Base-by-base conservation (phyloP, 1,140 invertebrate genomes). In the Marisa cornuarietis region DNA sequence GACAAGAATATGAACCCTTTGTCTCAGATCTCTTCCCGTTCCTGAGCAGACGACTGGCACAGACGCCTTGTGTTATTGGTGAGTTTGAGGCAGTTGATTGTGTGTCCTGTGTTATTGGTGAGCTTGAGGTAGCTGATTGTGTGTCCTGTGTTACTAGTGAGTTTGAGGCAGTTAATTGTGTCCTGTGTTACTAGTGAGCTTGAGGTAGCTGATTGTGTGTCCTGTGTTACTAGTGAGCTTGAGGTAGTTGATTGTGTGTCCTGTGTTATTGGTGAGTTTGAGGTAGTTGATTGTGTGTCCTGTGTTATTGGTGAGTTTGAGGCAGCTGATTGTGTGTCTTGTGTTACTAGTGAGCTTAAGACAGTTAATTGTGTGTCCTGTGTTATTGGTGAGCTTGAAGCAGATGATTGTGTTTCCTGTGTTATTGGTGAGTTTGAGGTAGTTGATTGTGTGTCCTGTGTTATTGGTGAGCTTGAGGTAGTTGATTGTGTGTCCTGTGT, bases 21-120 rank as follows among this genome's bases (percentile, higher is more conserved):
- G 14, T 68, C 52, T n/a, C 85, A 92, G 93, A 94, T 89, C 92
- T 96, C 79, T 96, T 96, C 90, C 95, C 95, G 52, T 95, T 94
- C 90, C 91, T 96, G 65, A 90, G 89, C 82, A 86, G 87, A 82
- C 83, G 90, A 81, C 84, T 90, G 65, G 88, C 86, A 72, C 88
- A 89, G 81, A 87, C 89, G 18, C 82, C 81, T 66, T 84, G 71
- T 82, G 84, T 85, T 85, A 84, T 81, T 85, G 52, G 52, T n/a
- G n/a, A n/a, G n/a, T n/a, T n/a, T n/a, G n/a, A n/a, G n/a, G n/a
- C n/a, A n/a, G n/a, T n/a, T n/a, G n/a, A n/a, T n/a, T n/a, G n/a
- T n/a, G n/a, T n/a, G n/a, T n/a, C n/a, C n/a, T n/a, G n/a, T 74
- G n/a, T 74, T 14, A 69, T 13, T 69, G 66, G 66, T 0, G n/a